Conservation (phyloP, 2,113 vertebrate species). For the Aleadryas rufinucha region DNA sequence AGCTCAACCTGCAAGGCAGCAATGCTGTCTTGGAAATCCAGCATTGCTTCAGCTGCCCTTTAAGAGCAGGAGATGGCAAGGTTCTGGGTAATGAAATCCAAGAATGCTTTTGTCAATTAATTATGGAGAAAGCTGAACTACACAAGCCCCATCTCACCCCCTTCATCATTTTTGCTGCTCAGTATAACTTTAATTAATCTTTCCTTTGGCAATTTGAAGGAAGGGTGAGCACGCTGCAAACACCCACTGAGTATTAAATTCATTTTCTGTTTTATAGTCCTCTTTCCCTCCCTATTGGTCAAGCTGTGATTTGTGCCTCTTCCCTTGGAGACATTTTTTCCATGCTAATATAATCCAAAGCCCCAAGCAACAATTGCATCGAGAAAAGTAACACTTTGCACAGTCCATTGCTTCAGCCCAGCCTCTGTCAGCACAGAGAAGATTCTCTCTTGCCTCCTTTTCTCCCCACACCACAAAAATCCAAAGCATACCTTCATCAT, state of each 20-base stretch:
- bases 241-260: conserved; percentile 56
- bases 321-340: conserved; percentile 3
- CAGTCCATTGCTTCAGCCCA: not conserved
- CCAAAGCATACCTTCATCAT: not conserved
- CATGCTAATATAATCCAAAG: conserved; percentile 41
- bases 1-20: not conserved
- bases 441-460: not conserved
- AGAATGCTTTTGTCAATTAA: conserved; percentile 40
- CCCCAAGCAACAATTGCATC: not conserved
- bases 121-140: conserved; percentile 21
- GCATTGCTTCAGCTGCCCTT: not conserved
- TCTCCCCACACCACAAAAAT: not conserved
- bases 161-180: conserved; percentile 55
- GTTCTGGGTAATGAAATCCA: conserved; percentile 54
- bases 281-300: conserved; percentile 10
- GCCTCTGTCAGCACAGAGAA: not conserved
- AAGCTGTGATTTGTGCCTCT: conserved; percentile 41
- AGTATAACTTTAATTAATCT: conserved; percentile 68
- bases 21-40: not conserved
- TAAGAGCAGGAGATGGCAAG: not conserved
- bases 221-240: conserved; percentile 50
- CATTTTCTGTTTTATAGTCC: conserved; percentile 59
- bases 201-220: conserved; percentile 59
- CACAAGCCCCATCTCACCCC: not conserved
- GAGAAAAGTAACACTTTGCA: not conserved